A percentile compares a stretch with the other conserved stretches of the same genome.
Evolutionary conservation across 2,888 invertebrate genomes (phyloP).

Genomic region (Hydropsyche betteni): DNA sequence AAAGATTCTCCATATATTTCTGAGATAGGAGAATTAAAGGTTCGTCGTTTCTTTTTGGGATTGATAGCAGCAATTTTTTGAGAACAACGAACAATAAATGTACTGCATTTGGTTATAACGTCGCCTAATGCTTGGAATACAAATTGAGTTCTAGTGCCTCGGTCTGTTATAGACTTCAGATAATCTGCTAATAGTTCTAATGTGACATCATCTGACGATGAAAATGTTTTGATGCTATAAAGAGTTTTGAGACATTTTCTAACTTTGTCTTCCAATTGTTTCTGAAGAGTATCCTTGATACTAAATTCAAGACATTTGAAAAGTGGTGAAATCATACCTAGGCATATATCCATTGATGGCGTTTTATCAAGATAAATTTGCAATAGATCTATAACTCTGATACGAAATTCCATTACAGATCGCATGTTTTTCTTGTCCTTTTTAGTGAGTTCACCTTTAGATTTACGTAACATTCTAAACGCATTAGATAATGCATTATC

Average conservation of each 20-base stretch:
- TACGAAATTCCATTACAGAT: conserved; percentile 75
- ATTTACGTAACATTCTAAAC: conserved; percentile 72
- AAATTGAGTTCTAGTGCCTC: conserved; percentile 71
- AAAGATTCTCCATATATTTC: conserved; percentile 66
- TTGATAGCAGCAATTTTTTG: conserved; percentile 62
- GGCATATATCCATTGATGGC: conserved; percentile 72
- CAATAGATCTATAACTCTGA: conserved; percentile 78
- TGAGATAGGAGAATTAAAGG: conserved; percentile 58
- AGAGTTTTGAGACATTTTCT: conserved; percentile 70
- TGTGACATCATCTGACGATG: conserved; percentile 66
- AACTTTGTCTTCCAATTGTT: conserved; percentile 72
- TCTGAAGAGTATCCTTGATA: conserved; percentile 73
- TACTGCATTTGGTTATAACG: conserved; percentile 70
- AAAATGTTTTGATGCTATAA: conserved; percentile 69
- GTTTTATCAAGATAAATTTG: conserved; percentile 77
- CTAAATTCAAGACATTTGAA: conserved; percentile 75
- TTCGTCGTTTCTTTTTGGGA: conserved; percentile 58
- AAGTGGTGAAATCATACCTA: conserved; percentile 76
- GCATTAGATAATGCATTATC: conserved; percentile 79
- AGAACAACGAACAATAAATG: conserved; percentile 72
- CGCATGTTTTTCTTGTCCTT: conserved; percentile 72
- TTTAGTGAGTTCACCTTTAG: conserved; percentile 65
- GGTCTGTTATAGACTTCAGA: conserved; percentile 68
- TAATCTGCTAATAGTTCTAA: conserved; percentile 66
- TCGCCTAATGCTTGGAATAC: conserved; percentile 74